Conservation (phyloP, 2,888 invertebrate species). For the Thereva unica region DNA sequence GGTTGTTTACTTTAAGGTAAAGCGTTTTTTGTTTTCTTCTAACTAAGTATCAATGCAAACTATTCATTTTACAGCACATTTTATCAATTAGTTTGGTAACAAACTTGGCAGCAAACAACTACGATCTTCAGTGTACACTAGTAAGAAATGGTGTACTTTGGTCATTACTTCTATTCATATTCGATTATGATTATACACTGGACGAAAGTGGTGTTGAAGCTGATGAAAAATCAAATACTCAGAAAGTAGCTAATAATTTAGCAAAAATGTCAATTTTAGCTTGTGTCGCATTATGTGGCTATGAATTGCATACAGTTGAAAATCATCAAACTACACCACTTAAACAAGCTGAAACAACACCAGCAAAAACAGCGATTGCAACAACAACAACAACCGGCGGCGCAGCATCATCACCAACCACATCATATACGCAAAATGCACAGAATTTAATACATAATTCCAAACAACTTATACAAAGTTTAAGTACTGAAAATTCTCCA, state of each 20-base stretch:
- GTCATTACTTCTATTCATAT: constrained; percentile 86
- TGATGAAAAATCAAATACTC: constrained; percentile 80
- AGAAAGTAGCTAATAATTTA: constrained; percentile 91
- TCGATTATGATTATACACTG: constrained; percentile 95
- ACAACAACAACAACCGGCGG: constrained; percentile 39
- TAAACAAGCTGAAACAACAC: constrained; percentile 27
- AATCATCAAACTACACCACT: constrained; percentile 36
- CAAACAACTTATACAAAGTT: constrained; percentile 51
- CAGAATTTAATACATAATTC: constrained; percentile 55
- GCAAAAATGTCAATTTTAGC: constrained; percentile 86
- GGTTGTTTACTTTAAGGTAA: constrained; percentile 82
- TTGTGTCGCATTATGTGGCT: constrained; percentile 80
- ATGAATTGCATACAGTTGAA: constrained; percentile 56
- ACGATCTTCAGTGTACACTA: constrained; percentile 78
- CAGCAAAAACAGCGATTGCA: constrained; percentile 38
- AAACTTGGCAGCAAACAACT: constrained; percentile 82
- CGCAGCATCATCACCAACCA: constrained; percentile 43
- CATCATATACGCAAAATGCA: constrained; percentile 57
- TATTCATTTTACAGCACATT: constrained; percentile 64
- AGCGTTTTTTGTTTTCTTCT: constrained; percentile 36
- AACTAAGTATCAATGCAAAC: neutral
- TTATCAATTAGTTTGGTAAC: constrained; percentile 90
- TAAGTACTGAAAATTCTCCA: constrained; percentile 41
- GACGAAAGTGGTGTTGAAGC: constrained; percentile 94
- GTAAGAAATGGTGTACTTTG: constrained; percentile 87